Percentiles rank a stretch among this genome's conserved stretches.
These are phyloP conservation scores for Polyommatus iphigenia DNA, from an alignment of 2,888 invertebrate genomes.

Conservation along the genomic window DNA sequence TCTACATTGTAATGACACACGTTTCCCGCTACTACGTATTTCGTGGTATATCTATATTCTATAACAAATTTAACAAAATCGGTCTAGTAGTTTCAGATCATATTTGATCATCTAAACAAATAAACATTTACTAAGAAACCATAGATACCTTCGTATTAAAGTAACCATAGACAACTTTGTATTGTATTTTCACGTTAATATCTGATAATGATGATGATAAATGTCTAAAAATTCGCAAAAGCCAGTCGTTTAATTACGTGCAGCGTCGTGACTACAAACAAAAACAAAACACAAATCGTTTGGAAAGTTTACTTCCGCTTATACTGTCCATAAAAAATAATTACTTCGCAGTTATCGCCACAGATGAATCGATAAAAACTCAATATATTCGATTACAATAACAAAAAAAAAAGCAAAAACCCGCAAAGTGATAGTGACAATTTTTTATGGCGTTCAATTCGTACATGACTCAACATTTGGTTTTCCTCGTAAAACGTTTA, in stretches of 20 bases:
- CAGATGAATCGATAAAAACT: conserved; percentile 6
- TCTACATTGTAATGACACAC: too few relatives aligned
- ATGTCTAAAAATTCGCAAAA: background rate
- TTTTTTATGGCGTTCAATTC: background rate
- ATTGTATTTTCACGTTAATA: too few relatives aligned
- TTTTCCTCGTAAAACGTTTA: background rate
- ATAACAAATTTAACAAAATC: too few relatives aligned
- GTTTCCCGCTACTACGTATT: too few relatives aligned
- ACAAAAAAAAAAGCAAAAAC: background rate
- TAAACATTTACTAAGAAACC: too few relatives aligned
- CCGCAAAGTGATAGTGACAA: conserved; percentile 4
- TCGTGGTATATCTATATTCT: too few relatives aligned
- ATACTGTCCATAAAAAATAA: background rate
- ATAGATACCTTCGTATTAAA: too few relatives aligned
- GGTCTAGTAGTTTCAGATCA: too few relatives aligned
- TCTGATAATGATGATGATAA: background rate
- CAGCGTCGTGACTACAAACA: conserved; percentile 1
- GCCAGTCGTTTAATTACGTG: background rate
- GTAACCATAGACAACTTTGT: too few relatives aligned
- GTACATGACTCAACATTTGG: background rate
- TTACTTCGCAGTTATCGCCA: background rate
- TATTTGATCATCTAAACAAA: too few relatives aligned
- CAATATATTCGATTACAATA: background rate
- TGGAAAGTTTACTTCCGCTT: conserved; percentile 5
- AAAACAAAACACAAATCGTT: conserved; percentile 17